Evolutionary conservation across 2,888 invertebrate species (phyloP), one percentile per base, ranked within the genome.

Genomic region (Palloptera scutellata): DNA sequence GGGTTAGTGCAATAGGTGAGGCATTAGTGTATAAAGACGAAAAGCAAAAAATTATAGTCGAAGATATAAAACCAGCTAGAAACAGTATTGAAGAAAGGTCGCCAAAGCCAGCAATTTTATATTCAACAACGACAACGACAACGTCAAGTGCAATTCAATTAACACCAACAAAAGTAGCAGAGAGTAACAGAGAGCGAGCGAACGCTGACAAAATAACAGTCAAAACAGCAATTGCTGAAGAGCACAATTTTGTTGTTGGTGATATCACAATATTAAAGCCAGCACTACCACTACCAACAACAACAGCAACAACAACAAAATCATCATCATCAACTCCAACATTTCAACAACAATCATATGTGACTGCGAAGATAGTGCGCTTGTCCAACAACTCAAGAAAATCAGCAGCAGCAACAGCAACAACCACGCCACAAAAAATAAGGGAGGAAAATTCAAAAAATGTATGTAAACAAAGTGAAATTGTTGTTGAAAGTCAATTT

Each of bases 21-120:
- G 73, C 68, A 71, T 30, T 30, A 30, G 30, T 75, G 68, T 66
- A 69, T 65, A 62, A 55, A 11, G 57, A 48, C 65, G 70, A 45
- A 70, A 43, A 42, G 52, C 45, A 60, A 64, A 63, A 63, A 69
- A 68, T 68, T 74, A 75, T 76, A 79, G 77, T 15, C 30, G 40
- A 20, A 8, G 12, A 55, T 40, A 40, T 20, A 12, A 61, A n/a
- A 13, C 51, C 20, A 19, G 75, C 76, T 75, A 77, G 76, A 75
- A 74, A 75, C 72, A 78, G 77, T 77, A 74, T 72, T 30, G 6
- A 30, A 74, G 77, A 75, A 75, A 73, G 74, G 74, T 61, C 70
- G 70, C 68, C 72, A 72, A 68, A 72, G 71, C 58, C 53, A 53
- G 6, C 30, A 2, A 30, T 30, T 30, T 15, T 20, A 19, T 54